Evolutionary conservation across 2,888 invertebrate genomes (phyloP), one percentile per base, ranked within the genome.

Genomic region (Candidula unifasciata): DNA sequence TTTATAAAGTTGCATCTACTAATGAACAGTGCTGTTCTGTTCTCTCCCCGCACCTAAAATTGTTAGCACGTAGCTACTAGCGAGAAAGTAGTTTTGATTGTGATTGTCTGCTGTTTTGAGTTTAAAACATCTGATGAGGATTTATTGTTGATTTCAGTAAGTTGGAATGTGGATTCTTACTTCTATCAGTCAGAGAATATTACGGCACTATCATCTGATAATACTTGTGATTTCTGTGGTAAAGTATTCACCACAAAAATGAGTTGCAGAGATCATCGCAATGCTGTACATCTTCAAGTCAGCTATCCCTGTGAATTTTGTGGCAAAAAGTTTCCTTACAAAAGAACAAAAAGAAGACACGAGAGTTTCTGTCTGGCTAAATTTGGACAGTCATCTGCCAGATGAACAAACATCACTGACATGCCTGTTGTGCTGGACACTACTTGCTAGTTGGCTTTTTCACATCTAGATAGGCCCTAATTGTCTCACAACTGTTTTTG

Each of bases 171-270:
- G 64, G 52, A 74, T 64, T 44, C 54, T 64, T 30, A 37, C 37
- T 18, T 27, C 60, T 81, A 69, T 71, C 35, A 54, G 57, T 35
- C 54, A 52, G 69, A 33, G 33, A 71, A 73, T 54, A 54, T 57
- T 60, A 60, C 57, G 30, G 27, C n/a, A 54, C 74, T 64, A 27
- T 30, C 74, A 74, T 30, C 78, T 35, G 77, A 57, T 44, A 82
- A 73, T 60, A 80, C 69, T 30, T 86, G 86, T 77, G 82, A 79
- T 10, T 86, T 82, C 27, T 86, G 86, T 83, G 86, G 86, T 35
- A 86, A 84, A 86, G 76, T 83, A 21, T 83, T 83, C 60, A 83
- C 83, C 35, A 79, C 83, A 73, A 78, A 57, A 33, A 79, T 79
- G 79, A 83, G 83, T 33, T 83, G 83, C 79, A 71, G 79, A 35